These are phyloP conservation scores for Drosophila fuyamai DNA, from an alignment of 1,140 invertebrate genomes.

Conservation along the genomic window DNA sequence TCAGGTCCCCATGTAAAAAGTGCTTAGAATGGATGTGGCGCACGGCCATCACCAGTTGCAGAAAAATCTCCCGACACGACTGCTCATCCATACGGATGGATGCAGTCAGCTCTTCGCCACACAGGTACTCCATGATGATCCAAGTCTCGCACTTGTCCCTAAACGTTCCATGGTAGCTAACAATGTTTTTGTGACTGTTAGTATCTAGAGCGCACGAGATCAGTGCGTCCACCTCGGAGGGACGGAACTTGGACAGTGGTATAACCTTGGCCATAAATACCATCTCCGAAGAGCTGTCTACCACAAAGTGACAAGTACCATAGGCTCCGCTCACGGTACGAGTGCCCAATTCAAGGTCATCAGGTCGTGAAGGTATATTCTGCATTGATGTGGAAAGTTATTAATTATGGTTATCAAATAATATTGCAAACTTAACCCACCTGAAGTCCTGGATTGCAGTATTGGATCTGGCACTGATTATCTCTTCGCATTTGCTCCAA, in stretches of 20 bases:
- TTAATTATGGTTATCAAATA: not conserved
- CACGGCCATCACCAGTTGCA: constrained; percentile 91
- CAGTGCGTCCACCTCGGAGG: constrained; percentile 76
- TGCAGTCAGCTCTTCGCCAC: constrained; percentile 95
- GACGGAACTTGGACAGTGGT: constrained; percentile 88
- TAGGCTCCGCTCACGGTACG: constrained; percentile 51
- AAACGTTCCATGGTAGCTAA: constrained; percentile 92
- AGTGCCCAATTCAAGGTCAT: constrained; percentile 66
- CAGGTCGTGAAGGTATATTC: constrained; percentile 60
- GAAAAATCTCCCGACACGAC: constrained; percentile 88
- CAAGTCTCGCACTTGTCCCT: constrained; percentile 92
- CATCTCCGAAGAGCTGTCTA: constrained; percentile 54
- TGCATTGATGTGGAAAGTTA: constrained; percentile 1
- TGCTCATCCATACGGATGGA: constrained; percentile 91
- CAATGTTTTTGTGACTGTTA: constrained; percentile 91
- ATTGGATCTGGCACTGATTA: constrained; percentile 65
- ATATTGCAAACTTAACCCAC: constrained; percentile 19
- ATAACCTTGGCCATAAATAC: constrained; percentile 88
- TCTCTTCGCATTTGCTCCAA: constrained; percentile 62
- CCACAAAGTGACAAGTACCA: constrained; percentile 72
- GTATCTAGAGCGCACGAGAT: constrained; percentile 64
- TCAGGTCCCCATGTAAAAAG: constrained; percentile 95
- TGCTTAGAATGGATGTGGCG: constrained; percentile 91
- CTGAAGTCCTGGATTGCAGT: constrained; percentile 61
- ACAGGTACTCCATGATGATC: constrained; percentile 93